Conservation (phyloP, 64 coral and sea anemone genomes). For the Porites lutea region DNA sequence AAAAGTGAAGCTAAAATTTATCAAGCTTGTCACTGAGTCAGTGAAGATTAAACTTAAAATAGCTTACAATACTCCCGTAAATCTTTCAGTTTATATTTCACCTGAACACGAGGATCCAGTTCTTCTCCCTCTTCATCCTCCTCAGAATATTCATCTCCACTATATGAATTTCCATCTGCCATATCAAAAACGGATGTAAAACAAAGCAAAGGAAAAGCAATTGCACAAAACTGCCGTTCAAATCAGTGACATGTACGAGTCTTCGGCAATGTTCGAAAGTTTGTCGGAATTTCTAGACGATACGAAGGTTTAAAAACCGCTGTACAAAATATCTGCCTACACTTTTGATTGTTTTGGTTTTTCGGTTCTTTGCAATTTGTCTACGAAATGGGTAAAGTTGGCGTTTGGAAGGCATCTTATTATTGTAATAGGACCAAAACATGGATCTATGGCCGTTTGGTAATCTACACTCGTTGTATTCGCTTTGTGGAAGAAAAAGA, state of each 20-base stretch:
- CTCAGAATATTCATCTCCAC: conserved; percentile 83
- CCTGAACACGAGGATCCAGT: conserved; percentile 89
- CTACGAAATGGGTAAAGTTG: conserved; percentile 68
- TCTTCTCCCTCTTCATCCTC: conserved; percentile 84
- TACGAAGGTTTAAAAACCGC: conserved; percentile 8
- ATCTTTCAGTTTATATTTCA: neutral
- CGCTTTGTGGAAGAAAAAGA: conserved; percentile 78
- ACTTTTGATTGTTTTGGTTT: neutral
- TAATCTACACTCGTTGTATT: conserved; percentile 71
- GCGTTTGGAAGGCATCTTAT: conserved; percentile 94
- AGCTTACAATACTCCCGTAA: too few relatives aligned
- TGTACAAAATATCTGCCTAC: neutral
- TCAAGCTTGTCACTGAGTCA: too few relatives aligned
- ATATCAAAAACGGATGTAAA: conserved; percentile 21
- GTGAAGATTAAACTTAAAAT: too few relatives aligned
- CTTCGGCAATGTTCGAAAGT: conserved; percentile 23
- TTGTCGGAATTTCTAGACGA: neutral
- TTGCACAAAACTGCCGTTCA: conserved; percentile 29
- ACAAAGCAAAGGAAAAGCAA: neutral
- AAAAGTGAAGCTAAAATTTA: too few relatives aligned
- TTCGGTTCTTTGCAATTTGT: too few relatives aligned
- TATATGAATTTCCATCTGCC: conserved; percentile 62
- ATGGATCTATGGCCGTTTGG: conserved; percentile 85
- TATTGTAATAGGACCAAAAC: conserved; percentile 71
- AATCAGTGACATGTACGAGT: neutral